Evolutionary conservation across 2,113 vertebrate species (phyloP).

Genomic region (Odobenus rosmarus): DNA sequence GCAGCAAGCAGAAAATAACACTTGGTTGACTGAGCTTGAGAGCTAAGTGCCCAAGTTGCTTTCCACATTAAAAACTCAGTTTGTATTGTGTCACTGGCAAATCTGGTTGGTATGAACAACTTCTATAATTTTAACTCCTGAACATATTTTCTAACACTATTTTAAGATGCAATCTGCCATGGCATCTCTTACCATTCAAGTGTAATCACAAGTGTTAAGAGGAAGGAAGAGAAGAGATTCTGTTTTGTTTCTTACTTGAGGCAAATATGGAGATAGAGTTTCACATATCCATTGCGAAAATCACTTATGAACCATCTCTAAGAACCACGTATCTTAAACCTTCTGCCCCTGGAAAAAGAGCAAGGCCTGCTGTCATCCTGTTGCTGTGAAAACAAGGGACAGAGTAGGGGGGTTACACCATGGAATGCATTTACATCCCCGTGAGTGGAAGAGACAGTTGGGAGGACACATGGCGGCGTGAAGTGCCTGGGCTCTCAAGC

Average conservation of each 20-base stretch:
- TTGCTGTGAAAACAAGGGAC: background rate
- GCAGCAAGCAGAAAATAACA: conserved; percentile 70
- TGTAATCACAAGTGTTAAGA: conserved; percentile 66
- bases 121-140: conserved; percentile 71
- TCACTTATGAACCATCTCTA: background rate
- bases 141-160: conserved; percentile 75
- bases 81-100: conserved; percentile 69
- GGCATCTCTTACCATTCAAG: conserved; percentile 69
- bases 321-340: conserved; percentile 27
- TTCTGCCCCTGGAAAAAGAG: conserved; percentile 52
- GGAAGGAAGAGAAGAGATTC: conserved; percentile 52
- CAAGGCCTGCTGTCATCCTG: background rate
- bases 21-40: conserved; percentile 64
- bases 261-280: background rate
- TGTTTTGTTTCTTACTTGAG: conserved; percentile 52
- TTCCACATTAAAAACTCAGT: conserved; percentile 68
- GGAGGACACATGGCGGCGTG: background rate
- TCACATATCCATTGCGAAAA: background rate
- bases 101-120: conserved; percentile 53
- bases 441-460: background rate
- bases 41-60: conserved; percentile 46
- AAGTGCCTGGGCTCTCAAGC: background rate
- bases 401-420: background rate
- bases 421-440: background rate
- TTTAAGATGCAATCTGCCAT: conserved; percentile 75